phyloP scores from a whole-genome alignment of 2,113 vertebrate genomes.

The Lates calcarifer region DNA sequence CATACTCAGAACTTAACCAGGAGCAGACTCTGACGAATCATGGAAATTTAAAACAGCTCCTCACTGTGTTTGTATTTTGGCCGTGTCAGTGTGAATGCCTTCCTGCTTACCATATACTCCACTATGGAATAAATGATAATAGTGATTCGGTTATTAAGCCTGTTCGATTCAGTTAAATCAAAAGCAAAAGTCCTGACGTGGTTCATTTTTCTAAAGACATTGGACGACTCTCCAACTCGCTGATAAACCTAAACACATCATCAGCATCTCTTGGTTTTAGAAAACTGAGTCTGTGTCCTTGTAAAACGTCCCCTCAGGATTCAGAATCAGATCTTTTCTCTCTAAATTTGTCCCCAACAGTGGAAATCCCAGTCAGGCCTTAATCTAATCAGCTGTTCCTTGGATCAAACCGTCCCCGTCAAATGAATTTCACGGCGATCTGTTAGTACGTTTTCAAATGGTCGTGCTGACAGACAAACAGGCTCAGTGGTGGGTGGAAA shows the following conservation, averaged over 20 bases:
- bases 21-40: no score
- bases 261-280: not conserved
- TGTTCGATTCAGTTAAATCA: no score
- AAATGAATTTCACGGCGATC: not conserved
- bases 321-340: slow-evolving; percentile 5
- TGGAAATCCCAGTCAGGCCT: slow-evolving; percentile 13
- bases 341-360: not conserved
- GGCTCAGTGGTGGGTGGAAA: slow-evolving; percentile 1
- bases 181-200: no score
- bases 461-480: not conserved
- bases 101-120: no score
- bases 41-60: no score
- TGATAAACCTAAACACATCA: not conserved
- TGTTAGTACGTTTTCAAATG: not conserved
- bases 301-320: not conserved
- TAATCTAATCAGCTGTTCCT: slow-evolving; percentile 28
- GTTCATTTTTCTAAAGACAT: no score
- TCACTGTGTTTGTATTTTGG: no score
- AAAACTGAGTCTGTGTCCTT: not conserved
- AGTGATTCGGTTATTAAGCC: no score
- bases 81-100: no score
- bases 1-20: not conserved
- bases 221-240: no score
- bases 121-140: no score
- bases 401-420: not conserved